Evolutionary conservation across 1,140 invertebrate genomes (phyloP).

Genomic region (Teleopsis dalmanni): DNA sequence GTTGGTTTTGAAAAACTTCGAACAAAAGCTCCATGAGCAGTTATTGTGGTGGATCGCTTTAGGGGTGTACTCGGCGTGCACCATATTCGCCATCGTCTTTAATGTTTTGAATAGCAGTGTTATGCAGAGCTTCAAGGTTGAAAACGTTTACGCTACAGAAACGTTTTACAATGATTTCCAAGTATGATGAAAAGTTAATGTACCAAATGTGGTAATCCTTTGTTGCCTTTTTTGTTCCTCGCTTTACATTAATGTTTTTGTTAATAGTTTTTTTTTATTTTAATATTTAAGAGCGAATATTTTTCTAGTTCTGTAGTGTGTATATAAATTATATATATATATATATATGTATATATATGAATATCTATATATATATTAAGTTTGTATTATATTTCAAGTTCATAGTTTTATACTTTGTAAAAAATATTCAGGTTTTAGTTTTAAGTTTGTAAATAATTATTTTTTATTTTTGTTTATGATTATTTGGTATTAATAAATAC

Average conservation of each 20-base stretch:
- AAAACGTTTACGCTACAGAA: slow-evolving; percentile 34
- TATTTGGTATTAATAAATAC: too few species aligned
- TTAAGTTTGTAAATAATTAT: too few species aligned
- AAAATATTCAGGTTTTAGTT: too few species aligned
- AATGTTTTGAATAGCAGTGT: slow-evolving; percentile 70
- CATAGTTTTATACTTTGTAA: too few species aligned
- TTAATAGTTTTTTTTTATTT: background rate
- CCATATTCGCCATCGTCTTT: slow-evolving; percentile 86
- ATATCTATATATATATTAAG: too few species aligned
- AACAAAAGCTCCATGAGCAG: slow-evolving; percentile 88
- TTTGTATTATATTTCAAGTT: too few species aligned
- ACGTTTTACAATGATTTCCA: slow-evolving; percentile 36
- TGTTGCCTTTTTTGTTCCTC: background rate
- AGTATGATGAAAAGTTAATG: slow-evolving; percentile 22
- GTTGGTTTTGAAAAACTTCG: slow-evolving; percentile 93
- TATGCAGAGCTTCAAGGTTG: slow-evolving; percentile 32
- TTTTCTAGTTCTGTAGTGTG: too few species aligned
- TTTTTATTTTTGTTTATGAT: too few species aligned
- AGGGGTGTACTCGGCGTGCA: slow-evolving; percentile 84
- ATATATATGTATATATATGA: background rate
- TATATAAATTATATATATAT: background rate
- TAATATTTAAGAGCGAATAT: background rate
- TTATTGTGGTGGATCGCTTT: slow-evolving; percentile 93
- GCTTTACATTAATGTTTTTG: background rate
- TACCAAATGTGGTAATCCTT: too few species aligned